A percentile compares a stretch with the other conserved stretches of the same genome.
phyloP scores from a whole-genome alignment of 2,888 invertebrate species.

The Pollenia angustigena region DNA sequence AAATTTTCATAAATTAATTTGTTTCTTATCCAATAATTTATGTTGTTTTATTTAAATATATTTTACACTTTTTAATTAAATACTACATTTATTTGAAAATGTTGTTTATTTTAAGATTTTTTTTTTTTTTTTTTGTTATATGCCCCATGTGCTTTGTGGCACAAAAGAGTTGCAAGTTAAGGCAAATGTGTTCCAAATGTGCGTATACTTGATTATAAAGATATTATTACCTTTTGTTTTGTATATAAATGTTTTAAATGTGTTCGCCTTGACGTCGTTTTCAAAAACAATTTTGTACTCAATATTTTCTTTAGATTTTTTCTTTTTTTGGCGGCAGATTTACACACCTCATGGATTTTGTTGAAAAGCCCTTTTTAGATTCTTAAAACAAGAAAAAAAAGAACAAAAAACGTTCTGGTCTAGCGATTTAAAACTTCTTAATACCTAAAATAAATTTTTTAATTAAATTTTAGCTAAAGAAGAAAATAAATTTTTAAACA shows the following conservation, averaged over 20 bases:
- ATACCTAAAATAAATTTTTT: conserved; percentile 22
- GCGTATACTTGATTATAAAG: conserved; percentile 59
- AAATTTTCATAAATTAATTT: no score
- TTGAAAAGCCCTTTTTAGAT: neutral
- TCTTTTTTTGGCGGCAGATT: conserved; percentile 22
- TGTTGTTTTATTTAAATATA: no score
- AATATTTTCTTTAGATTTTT: conserved; percentile 3
- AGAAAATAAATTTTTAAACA: neutral
- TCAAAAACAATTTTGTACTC: conserved; percentile 5
- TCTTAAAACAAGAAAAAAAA: neutral
- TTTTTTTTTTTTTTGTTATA: neutral
- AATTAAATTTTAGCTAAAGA: conserved; percentile 29
- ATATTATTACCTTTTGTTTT: conserved; percentile 68
- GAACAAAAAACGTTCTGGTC: conserved; percentile 47
- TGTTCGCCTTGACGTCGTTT: conserved; percentile 50
- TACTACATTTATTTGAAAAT: neutral
- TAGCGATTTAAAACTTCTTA: conserved; percentile 38
- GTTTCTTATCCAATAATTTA: no score
- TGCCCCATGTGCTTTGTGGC: conserved; percentile 6
- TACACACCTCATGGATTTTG: conserved; percentile 29
- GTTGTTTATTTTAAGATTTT: neutral
- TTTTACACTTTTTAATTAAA: no score
- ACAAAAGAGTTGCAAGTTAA: conserved; percentile 43
- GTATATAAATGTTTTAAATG: neutral
- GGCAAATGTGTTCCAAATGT: conserved; percentile 52